These are phyloP conservation scores for Aplocera efformata DNA, from an alignment of 2,888 invertebrate species.

Conservation along the genomic window DNA sequence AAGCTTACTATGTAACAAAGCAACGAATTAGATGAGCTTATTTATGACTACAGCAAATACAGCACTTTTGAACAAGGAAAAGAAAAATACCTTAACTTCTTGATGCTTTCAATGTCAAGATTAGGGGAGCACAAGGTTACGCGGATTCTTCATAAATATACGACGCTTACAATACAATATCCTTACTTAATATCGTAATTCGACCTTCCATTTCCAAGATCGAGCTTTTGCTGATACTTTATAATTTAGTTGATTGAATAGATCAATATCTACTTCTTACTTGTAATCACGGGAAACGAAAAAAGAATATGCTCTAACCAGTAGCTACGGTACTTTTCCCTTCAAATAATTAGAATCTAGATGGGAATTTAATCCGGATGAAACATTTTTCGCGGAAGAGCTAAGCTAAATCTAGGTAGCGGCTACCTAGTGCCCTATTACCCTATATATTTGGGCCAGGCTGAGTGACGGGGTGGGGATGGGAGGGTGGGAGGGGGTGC, in stretches of 20 bases:
- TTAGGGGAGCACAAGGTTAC: too few species aligned
- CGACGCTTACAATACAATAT: too few species aligned
- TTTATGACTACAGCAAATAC: conserved; percentile 13
- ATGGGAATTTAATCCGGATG: conserved; percentile 11
- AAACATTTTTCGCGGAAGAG: conserved; percentile 30
- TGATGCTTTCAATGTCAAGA: too few species aligned
- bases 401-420: conserved; percentile 48
- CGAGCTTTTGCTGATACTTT: too few species aligned
- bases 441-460: conserved; percentile 57
- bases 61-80: conserved; percentile 6
- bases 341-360: conserved; percentile 2
- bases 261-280: too few species aligned
- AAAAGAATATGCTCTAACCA: too few species aligned
- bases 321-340: conserved; percentile 4
- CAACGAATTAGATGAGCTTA: conserved; percentile 48
- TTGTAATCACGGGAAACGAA: too few species aligned
- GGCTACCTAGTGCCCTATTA: conserved; percentile 61
- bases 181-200: too few species aligned
- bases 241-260: too few species aligned
- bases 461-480: conserved; percentile 31
- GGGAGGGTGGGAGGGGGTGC: conserved; percentile 22
- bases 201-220: too few species aligned
- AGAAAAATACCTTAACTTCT: conserved; percentile 4
- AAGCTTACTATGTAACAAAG: conserved; percentile 64
- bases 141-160: too few species aligned